Evolutionary conservation across 1,140 invertebrate species (phyloP), one percentile per base, ranked within the genome.

Genomic region (Thaumetopoea pityocampa): DNA sequence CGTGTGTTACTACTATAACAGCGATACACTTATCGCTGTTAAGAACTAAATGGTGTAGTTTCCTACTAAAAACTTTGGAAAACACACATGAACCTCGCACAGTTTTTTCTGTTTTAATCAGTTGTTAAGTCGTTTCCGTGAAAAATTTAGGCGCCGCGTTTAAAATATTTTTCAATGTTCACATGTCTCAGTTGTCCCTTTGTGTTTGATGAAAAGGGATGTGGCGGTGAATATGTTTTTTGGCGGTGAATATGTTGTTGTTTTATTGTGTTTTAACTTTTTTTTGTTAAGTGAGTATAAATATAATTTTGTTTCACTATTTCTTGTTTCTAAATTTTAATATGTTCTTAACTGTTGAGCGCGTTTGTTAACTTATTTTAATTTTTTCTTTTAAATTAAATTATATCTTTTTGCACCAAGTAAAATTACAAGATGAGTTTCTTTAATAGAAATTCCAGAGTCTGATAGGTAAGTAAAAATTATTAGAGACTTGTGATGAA

Each of bases 41-140:
- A 3, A 24, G 6, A 3, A 3, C 3, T 24, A 3, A n/a, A 24
- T n/a, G 6, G 20, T 38, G 3, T 12, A 20, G 14, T 38, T 33
- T 16, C 15, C 12, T 36, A 10, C n/a, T 16, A 28, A 23, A 10
- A 36, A 19, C 26, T 26, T 18, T 28, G 16, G 15, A 26, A 34
- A 42, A 20, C 4, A 27, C 14, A 9, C 10, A 43, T 35, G 14
- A n/a, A 8, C 7, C 4, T n/a, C 17, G 37, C 4, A 44, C 30
- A 49, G 45, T 49, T 54, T 54, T 54, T 20, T 30, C 12, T 53
- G 40, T 53, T 30, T 34, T 15, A 29, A 53, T 34, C 22, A 36
- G 36, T 30, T 36, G 40, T 30, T 44, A 34, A 17, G 30, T 22
- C 32, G 34, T 34, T 42, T 41, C 27, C 11, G 26, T 9, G 18